phyloP scores from a whole-genome alignment of 2,797 vertebrate genomes.

The Platyrinchus mystaceus region DNA sequence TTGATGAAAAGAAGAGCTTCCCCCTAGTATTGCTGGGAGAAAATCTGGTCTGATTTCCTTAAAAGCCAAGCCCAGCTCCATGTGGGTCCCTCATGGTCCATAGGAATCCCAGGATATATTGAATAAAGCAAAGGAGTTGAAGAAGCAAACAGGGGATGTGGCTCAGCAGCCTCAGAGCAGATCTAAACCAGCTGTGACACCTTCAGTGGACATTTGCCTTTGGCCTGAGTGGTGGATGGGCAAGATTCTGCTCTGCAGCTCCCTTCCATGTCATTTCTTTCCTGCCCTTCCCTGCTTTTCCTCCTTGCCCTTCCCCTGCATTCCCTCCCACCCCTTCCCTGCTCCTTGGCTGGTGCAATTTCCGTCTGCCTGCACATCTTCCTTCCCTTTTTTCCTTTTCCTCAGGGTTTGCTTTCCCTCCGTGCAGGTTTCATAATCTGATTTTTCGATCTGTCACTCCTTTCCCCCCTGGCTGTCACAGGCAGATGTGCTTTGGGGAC shows the following conservation, averaged over 20 bases:
- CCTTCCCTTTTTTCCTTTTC: background rate
- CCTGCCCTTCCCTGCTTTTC: too few relatives aligned
- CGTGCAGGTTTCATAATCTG: background rate
- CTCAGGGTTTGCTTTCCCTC: background rate
- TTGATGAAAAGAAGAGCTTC: background rate
- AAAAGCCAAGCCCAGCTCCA: background rate
- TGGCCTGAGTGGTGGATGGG: background rate
- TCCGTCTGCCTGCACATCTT: background rate
- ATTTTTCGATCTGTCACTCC: conserved; percentile 31
- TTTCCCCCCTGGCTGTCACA: conserved; percentile 1
- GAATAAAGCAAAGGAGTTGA: background rate
- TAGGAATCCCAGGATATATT: background rate
- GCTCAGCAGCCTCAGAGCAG: background rate
- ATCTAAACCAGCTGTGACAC: background rate
- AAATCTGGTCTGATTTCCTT: background rate
- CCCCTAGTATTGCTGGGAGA: background rate
- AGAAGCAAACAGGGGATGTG: background rate
- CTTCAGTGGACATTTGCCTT: background rate
- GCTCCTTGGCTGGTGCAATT: background rate
- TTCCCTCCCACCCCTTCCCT: background rate
- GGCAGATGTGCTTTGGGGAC: conserved; percentile 56
- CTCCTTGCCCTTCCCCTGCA: background rate
- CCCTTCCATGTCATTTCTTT: background rate
- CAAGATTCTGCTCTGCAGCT: background rate
- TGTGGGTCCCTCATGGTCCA: background rate